Evolutionary conservation across 2,113 vertebrate genomes (phyloP).

Genomic region (Alces alces): DNA sequence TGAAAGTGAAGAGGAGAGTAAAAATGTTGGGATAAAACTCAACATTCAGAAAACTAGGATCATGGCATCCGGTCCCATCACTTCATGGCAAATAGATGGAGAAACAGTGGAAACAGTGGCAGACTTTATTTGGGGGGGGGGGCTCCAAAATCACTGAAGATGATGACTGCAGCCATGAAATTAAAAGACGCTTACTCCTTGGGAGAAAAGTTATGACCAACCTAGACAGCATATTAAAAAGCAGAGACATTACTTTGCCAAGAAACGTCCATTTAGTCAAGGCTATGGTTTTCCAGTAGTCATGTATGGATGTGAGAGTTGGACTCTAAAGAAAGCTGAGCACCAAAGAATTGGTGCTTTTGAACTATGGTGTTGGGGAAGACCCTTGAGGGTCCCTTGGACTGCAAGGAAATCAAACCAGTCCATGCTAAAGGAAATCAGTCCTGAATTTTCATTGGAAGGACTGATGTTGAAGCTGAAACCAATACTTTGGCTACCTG

Average conservation of each 20-base stretch:
- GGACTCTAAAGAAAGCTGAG: background rate
- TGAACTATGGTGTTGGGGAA: background rate
- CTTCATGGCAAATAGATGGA: background rate
- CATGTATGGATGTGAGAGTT: background rate
- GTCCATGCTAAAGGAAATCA: background rate
- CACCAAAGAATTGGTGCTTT: fast-evolving
- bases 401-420: background rate
- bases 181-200: background rate
- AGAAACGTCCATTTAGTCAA: background rate
- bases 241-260: background rate
- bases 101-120: background rate
- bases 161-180: background rate
- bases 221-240: background rate
- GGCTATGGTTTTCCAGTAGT: background rate
- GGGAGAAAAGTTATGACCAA: background rate
- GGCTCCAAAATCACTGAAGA: background rate
- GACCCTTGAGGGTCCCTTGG: background rate
- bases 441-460: background rate
- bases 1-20: background rate
- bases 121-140: fast-evolving
- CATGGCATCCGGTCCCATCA: background rate
- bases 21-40: background rate
- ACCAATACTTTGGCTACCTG: background rate
- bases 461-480: background rate
- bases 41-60: background rate